Percentiles rank a stretch among this genome's conserved stretches.
phyloP scores from a whole-genome alignment of 2,113 vertebrate species.

The Dinomys branickii region DNA sequence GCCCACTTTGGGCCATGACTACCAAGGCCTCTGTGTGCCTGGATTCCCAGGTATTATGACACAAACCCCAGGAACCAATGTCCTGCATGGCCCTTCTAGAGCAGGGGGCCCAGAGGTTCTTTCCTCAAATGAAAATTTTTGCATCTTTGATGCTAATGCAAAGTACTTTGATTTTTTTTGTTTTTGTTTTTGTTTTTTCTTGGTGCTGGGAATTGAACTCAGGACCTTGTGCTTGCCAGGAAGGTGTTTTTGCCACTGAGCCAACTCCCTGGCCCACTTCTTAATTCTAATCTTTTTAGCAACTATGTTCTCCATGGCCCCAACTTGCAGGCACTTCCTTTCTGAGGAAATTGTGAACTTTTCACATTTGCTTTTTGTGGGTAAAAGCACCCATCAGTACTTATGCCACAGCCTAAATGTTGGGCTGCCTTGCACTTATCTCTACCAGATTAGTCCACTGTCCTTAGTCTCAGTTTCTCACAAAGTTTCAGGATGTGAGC shows the following conservation, averaged over 20 bases:
- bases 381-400: not conserved
- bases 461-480: not conserved
- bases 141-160: not conserved
- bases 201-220: too few species aligned
- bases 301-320: not conserved
- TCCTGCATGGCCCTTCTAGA: not conserved
- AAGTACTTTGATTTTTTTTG: too few species aligned
- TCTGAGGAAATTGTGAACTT: not conserved
- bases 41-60: not conserved
- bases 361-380: not conserved
- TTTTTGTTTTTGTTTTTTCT: too few species aligned
- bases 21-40: not conserved
- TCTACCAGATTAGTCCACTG: not conserved
- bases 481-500: not conserved
- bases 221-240: too few species aligned
- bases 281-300: too few species aligned
- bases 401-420: not conserved
- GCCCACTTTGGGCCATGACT: not conserved
- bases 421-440: not conserved
- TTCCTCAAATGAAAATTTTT: not conserved
- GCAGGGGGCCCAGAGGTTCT: not conserved
- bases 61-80: not conserved
- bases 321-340: not conserved
- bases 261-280: too few species aligned
- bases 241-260: too few species aligned